Evolutionary conservation across 2,113 vertebrate genomes (phyloP).

Genomic region (Phrynocephalus versicolor): DNA sequence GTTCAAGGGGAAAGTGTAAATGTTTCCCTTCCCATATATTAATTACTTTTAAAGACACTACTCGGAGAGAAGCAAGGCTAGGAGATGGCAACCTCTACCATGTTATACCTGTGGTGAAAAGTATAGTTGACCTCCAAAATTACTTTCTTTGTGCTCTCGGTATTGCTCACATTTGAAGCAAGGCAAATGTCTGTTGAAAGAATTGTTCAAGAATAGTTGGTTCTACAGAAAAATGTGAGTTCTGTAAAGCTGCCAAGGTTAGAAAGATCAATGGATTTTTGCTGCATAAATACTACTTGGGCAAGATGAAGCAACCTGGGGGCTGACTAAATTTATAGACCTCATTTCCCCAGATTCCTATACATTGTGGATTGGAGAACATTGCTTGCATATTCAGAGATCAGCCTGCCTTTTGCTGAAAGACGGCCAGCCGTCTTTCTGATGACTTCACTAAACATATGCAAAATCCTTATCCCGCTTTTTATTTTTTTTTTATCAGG

Average conservation of each 20-base stretch:
- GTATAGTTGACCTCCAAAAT: rapidly evolving
- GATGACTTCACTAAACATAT: conserved; percentile 38
- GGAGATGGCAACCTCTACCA: not conserved
- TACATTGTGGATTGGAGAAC: conserved; percentile 31
- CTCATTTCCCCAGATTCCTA: conserved; percentile 30
- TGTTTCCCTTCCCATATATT: not conserved
- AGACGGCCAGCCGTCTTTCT: conserved; percentile 4
- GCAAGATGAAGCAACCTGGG: conserved; percentile 27
- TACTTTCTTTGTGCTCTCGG: not conserved
- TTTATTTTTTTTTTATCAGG: conserved; percentile 1
- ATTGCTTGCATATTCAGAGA: conserved; percentile 37
- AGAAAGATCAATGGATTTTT: conserved; percentile 16
- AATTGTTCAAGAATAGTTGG: conserved; percentile 30
- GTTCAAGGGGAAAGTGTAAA: not conserved
- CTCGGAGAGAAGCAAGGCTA: not conserved
- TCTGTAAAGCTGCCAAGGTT: not conserved
- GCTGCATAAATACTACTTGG: conserved; percentile 22
- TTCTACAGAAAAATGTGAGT: conserved; percentile 25
- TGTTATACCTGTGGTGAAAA: not conserved
- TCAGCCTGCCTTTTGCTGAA: conserved; percentile 46
- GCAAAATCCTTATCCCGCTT: conserved; percentile 36
- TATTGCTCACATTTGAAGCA: not conserved
- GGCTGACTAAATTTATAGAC: conserved; percentile 33
- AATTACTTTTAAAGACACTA: not conserved
- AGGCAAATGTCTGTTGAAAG: not conserved